Conservation (phyloP, 2,888 invertebrate genomes). For the Heliconius ismenius region DNA sequence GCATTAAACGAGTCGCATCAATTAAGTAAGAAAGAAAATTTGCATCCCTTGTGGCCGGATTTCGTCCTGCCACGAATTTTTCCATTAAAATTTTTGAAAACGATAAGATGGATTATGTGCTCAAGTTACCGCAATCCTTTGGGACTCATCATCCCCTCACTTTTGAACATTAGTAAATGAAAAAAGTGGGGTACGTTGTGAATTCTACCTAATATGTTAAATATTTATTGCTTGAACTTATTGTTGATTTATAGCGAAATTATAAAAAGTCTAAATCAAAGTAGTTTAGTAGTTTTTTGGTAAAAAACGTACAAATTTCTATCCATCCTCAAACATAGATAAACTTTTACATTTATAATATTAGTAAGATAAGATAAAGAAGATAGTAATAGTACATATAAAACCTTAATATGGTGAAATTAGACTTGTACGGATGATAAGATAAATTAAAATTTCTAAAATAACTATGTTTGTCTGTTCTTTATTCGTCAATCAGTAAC, state of each 20-base stretch:
- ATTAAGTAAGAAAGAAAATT: slow-evolving; percentile 47
- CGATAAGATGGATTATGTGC: slow-evolving; percentile 79
- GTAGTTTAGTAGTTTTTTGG: no score
- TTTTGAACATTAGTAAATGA: slow-evolving; percentile 49
- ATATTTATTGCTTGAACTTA: not conserved
- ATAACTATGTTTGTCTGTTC: no score
- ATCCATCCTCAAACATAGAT: not conserved
- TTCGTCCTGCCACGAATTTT: slow-evolving; percentile 71
- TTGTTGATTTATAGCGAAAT: not conserved
- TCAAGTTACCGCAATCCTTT: slow-evolving; percentile 69
- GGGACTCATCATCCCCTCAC: slow-evolving; percentile 66
- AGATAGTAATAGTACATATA: not conserved
- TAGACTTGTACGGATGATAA: not conserved
- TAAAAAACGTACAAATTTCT: not conserved
- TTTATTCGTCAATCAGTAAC: not conserved
- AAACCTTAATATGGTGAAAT: not conserved
- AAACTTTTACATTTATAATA: not conserved
- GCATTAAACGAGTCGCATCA: not conserved
- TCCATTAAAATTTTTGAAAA: slow-evolving; percentile 74
- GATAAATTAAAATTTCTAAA: not conserved
- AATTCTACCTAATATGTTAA: not conserved
- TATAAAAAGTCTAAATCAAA: no score
- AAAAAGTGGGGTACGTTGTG: slow-evolving; percentile 21
- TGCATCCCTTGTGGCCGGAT: slow-evolving; percentile 57
- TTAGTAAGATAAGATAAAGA: not conserved